phyloP scores from a whole-genome alignment of 2,888 invertebrate species.

The Sinhomidia bicolor region DNA sequence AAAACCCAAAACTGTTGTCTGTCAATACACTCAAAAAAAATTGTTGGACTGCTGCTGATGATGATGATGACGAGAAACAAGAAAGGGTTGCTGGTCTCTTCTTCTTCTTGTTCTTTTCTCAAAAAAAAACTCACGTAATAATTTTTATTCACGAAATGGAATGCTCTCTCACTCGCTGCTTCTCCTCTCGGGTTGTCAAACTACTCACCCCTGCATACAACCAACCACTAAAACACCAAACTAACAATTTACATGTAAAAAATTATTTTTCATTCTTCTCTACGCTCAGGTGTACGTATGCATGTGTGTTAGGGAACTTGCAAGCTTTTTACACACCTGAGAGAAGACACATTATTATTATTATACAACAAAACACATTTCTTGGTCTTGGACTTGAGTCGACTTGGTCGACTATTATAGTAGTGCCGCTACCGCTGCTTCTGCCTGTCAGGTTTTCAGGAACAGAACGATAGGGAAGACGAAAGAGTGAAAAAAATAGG shows the following conservation, averaged over 20 bases:
- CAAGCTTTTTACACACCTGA: constrained; percentile 13
- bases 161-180: neutral
- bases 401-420: too few relatives aligned
- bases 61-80: too few relatives aligned
- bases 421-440: neutral
- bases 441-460: constrained; percentile 37
- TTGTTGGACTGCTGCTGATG: constrained; percentile 9
- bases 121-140: constrained; percentile 34
- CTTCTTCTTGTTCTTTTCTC: neutral
- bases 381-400: constrained; percentile 33
- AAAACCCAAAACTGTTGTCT: neutral
- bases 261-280: neutral
- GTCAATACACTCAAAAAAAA: neutral
- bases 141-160: constrained; percentile 44
- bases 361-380: too few relatives aligned
- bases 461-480: neutral
- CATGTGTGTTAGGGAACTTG: constrained; percentile 7
- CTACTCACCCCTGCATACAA: constrained; percentile 40
- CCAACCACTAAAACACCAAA: neutral
- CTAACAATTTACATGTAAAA: neutral
- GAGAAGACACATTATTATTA: neutral
- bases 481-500: neutral
- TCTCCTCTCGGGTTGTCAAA: constrained; percentile 37
- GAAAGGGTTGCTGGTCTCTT: constrained; percentile 25
- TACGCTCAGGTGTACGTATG: neutral